Base-by-base conservation (phyloP, 1,140 invertebrate genomes). In the Stegodyphus mimosarum region DNA sequence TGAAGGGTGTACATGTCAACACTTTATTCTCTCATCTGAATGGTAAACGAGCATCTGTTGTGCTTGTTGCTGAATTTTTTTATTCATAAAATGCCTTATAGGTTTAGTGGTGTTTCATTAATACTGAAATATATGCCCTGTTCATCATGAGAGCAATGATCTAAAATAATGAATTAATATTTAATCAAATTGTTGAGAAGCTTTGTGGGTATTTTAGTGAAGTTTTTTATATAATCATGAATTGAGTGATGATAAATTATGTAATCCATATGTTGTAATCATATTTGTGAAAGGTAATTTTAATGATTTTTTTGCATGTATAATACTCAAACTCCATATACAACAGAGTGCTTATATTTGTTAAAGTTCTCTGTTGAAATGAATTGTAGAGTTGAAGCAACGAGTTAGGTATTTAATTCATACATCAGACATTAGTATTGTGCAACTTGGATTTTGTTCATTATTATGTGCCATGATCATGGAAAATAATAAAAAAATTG, bases 371-470 rank as follows among this genome's bases (percentile, higher is more conserved):
- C 9, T 60, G 15, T 60, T 60, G 55, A 10, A 10, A 9, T 60
- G 55, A 60, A 60, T 9, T 10, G 9, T 60, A 60, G 55, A 60
- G 55, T 60, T 60, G 55, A 60, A 10, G 55, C 9, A 9, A 60
- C 5, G 53, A 55, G 55, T 15, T 60, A 60, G 55, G 55, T 60
- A 60, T 60, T 67, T 7, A 67, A 67, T 67, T 67, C 64, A 67
- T 74, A 55, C 72, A 55, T 74, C 72, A 74, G 72, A 53, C 72
- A 53, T 51, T 55, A 74, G 72, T 74, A 33, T 74, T 74, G 52
- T 18, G 50, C 51, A 74, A 55, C 17, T 11, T 60, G 17, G 64
- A 67, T 67, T 67, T 18, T 55, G 52, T 74, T 53, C 17, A 18
- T 55, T 74, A 74, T 74, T 33, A 33, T 33, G 72, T 74, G 72